phyloP scores from a whole-genome alignment of 2,888 invertebrate species.

The Odontomyia ornata region DNA sequence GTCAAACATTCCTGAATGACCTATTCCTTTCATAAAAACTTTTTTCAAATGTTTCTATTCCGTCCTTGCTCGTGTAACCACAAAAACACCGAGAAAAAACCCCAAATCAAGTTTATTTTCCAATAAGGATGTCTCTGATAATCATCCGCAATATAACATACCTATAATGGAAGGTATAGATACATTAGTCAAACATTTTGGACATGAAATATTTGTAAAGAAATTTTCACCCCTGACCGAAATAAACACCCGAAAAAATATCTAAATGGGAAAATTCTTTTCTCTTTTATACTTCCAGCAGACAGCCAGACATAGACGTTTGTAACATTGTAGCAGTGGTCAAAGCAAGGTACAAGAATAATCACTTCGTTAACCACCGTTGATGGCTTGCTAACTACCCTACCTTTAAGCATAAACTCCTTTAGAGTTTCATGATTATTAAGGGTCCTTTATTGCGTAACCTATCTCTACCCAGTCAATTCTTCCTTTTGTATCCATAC shows the following conservation, averaged over 20 bases:
- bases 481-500: neutral
- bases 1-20: neutral
- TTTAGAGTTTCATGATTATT: constrained; percentile 5
- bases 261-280: constrained; percentile 13
- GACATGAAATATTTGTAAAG: neutral
- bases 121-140: neutral
- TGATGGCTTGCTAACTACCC: neutral
- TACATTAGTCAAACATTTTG: neutral
- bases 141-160: neutral
- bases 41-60: neutral
- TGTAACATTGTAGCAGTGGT: neutral
- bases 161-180: neutral
- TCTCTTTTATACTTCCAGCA: neutral
- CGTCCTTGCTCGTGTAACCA: neutral
- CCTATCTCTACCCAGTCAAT: neutral
- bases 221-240: constrained; percentile 20
- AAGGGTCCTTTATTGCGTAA: neutral
- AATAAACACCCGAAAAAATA: neutral
- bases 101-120: neutral
- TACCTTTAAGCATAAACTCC: neutral
- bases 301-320: neutral
- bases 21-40: neutral
- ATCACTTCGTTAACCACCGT: neutral
- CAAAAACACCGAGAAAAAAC: neutral
- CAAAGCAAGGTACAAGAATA: neutral